Conservation (phyloP, 2,888 invertebrate species). For the Dorcus parallelipipedus region DNA sequence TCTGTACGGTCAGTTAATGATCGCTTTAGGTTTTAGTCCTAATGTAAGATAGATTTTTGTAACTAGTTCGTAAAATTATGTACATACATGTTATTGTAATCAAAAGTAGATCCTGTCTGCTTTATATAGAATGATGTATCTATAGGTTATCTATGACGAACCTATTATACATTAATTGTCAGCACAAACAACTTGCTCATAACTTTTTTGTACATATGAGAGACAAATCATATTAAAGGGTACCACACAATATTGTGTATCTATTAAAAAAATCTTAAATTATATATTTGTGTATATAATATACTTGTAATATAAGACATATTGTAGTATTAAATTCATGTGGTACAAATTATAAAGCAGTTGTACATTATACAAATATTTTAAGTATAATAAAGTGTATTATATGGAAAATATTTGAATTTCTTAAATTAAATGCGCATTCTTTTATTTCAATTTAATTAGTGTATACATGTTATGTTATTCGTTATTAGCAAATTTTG, state of each 20-base stretch:
- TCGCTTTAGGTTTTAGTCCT: too few species aligned
- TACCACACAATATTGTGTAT: not conserved
- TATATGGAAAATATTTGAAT: constrained; percentile 1
- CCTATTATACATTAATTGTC: not conserved
- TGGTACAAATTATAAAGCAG: constrained; percentile 29
- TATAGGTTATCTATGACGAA: not conserved
- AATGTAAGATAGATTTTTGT: too few species aligned
- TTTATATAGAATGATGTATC: not conserved
- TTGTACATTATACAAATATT: constrained; percentile 29
- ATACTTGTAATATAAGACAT: constrained; percentile 12
- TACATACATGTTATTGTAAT: too few species aligned
- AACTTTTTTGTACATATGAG: not conserved
- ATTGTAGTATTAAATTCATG: constrained; percentile 23
- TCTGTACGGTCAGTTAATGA: too few species aligned
- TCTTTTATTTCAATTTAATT: too few species aligned
- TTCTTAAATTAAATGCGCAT: too few species aligned
- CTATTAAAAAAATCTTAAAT: not conserved
- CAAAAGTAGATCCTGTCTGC: not conserved
- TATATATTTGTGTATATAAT: constrained; percentile 1
- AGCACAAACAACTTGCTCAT: constrained; percentile 4
- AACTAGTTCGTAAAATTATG: too few species aligned
- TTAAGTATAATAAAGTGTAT: constrained; percentile 26
- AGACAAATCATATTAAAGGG: not conserved
- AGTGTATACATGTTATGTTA: too few species aligned
- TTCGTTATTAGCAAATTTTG: too few species aligned